Conservation (phyloP, 2,888 invertebrate species). For the Sepiola atlantica region DNA sequence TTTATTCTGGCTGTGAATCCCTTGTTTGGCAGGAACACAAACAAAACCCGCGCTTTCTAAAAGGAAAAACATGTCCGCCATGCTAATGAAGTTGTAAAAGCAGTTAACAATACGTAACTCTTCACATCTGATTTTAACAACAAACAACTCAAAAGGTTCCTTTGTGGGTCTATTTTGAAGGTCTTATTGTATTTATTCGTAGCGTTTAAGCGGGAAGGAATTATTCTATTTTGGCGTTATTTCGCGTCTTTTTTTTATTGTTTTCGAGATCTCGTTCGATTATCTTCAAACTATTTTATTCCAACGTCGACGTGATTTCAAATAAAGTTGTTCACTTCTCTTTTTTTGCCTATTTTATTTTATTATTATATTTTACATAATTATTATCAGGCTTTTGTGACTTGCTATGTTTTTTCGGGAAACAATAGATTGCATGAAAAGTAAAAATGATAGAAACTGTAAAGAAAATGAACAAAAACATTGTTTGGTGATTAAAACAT, state of each 20-base stretch:
- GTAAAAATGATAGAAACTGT: too few species aligned
- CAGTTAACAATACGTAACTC: not conserved
- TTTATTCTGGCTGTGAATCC: conserved; percentile 32
- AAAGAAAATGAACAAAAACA: too few species aligned
- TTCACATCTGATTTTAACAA: not conserved
- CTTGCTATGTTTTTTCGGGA: not conserved
- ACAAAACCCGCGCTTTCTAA: not conserved
- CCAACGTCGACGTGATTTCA: not conserved
- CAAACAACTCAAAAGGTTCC: not conserved
- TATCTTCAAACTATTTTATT: not conserved
- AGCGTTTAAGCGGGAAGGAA: not conserved
- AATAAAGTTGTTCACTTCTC: not conserved
- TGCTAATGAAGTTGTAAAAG: conserved; percentile 18
- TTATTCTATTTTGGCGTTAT: not conserved
- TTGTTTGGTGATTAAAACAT: too few species aligned
- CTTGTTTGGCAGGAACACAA: not conserved
- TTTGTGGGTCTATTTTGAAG: not conserved
- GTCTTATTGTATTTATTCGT: not conserved
- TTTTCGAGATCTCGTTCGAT: not conserved
- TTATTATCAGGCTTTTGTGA: not conserved
- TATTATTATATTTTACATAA: not conserved
- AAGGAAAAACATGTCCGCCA: not conserved
- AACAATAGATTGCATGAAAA: not conserved
- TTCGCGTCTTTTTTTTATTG: not conserved
- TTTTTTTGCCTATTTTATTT: not conserved